phyloP scores from a whole-genome alignment of 2,113 vertebrate species.

The Oryzias javanicus region DNA sequence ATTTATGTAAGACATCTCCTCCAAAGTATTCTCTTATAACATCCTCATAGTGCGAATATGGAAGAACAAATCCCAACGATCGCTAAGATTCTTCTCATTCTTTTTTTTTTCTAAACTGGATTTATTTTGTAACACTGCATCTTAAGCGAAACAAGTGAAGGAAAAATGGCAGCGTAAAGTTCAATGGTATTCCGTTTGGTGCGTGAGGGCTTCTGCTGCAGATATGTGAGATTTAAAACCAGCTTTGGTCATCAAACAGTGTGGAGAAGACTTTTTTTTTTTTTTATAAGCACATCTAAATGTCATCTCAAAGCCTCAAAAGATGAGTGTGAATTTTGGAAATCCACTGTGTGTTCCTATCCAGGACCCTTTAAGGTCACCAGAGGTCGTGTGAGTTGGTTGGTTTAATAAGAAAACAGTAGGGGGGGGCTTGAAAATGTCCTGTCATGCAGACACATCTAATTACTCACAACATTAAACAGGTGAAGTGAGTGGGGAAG shows the following conservation, averaged over 20 bases:
- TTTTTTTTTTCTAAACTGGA: conserved; percentile 35
- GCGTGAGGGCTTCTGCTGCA: conserved; percentile 4
- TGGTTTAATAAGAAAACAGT: too few species aligned
- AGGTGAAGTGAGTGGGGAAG: background rate
- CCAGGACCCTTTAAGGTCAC: background rate
- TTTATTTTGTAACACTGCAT: conserved; percentile 29
- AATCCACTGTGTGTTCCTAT: background rate
- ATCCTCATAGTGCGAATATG: conserved; percentile 34
- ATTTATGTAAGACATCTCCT: conserved; percentile 37
- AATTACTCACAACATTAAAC: background rate
- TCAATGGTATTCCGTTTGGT: conserved; percentile 14
- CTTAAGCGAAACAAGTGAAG: conserved; percentile 16
- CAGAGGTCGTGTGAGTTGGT: too few species aligned
- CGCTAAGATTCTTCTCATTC: conserved; percentile 43
- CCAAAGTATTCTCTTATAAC: conserved; percentile 45
- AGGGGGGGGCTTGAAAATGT: too few species aligned
- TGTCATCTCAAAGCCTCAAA: background rate
- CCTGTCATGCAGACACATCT: too few species aligned
- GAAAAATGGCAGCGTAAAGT: conserved; percentile 13
- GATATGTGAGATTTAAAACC: background rate
- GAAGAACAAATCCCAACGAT: conserved; percentile 42
- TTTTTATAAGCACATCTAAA: conserved; percentile 1
- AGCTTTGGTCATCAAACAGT: too few species aligned
- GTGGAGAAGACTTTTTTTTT: too few species aligned
- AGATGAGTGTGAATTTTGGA: background rate